Base-by-base conservation (phyloP, 1,140 invertebrate species). In the Holcopasites calliopsidis region DNA sequence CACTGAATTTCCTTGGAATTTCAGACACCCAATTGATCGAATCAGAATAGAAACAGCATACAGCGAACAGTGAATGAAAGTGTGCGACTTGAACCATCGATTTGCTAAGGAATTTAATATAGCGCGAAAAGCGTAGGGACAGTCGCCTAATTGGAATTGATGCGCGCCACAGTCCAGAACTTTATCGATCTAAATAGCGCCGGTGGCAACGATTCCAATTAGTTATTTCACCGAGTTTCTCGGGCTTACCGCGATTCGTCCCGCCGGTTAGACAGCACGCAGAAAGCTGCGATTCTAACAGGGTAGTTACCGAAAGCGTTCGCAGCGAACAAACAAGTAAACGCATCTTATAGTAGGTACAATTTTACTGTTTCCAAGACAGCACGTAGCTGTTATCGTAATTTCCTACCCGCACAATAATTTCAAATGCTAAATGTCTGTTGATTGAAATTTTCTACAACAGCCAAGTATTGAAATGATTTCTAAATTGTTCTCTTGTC, bases 211-310 rank as follows among this genome's bases (percentile, higher is more conserved):
- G 52, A 73, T 77, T 55, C 74, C 78, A 84, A 84, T 83, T 84
- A 84, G 81, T 83, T 84, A 84, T 83, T 81, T 83, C 71, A 58
- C 65, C 42, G 71, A 77, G 78, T 83, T 75, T 83, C 77, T 81
- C 76, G 83, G n/a, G 74, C 76, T 78, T 78, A 74, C 81, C 70
- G 42, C 70, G 50, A 72, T 57, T 71, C 74, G 73, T 42, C 26
- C 65, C 60, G 11, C 44, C 38, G 33, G 50, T 42, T 54, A 64
- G 54, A 68, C 72, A 69, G 60, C 21, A 26, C 33, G 26, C 52
- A 55, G 47, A 73, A 75, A 61, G 57, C 62, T 52, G 23, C 54
- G 57, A 60, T 61, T 65, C 54, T 35, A 28, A 73, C 70, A 54
- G 50, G 61, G 76, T 77, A 68, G 79, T 78, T 79, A 79, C 70